Conservation (phyloP, 2,797 vertebrate genomes). For the Pseudotriccus pelzelni region DNA sequence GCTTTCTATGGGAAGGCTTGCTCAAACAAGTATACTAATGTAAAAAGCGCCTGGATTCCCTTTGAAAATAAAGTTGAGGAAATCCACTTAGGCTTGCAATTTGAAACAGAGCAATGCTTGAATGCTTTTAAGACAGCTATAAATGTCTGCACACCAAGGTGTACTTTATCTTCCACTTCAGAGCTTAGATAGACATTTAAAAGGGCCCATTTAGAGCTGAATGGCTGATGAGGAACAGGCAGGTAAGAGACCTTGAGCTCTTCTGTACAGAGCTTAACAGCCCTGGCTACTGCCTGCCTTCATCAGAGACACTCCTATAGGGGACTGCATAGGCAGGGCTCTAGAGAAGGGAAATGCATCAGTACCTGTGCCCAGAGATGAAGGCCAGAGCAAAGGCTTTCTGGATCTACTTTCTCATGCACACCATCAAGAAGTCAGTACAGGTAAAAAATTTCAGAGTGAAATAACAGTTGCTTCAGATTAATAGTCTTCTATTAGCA, state of each 20-base stretch:
- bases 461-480: neutral
- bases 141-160: neutral
- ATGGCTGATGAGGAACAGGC: neutral
- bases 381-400: neutral
- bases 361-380: neutral
- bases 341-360: neutral
- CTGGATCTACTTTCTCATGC: neutral
- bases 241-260: neutral
- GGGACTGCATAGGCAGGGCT: neutral
- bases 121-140: neutral
- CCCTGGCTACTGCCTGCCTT: neutral
- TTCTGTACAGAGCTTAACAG: neutral
- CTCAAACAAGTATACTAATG: neutral
- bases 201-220: neutral
- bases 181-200: neutral
- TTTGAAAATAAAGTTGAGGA: constrained; percentile 1
- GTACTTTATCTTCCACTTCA: neutral
- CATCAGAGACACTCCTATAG: neutral
- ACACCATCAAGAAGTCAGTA: neutral
- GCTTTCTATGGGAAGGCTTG: neutral
- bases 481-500: neutral
- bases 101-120: neutral
- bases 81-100: neutral
- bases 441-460: neutral
- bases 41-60: neutral